Evolutionary conservation across 2,888 invertebrate genomes (phyloP).

Genomic region (Philopedon plagiatum): DNA sequence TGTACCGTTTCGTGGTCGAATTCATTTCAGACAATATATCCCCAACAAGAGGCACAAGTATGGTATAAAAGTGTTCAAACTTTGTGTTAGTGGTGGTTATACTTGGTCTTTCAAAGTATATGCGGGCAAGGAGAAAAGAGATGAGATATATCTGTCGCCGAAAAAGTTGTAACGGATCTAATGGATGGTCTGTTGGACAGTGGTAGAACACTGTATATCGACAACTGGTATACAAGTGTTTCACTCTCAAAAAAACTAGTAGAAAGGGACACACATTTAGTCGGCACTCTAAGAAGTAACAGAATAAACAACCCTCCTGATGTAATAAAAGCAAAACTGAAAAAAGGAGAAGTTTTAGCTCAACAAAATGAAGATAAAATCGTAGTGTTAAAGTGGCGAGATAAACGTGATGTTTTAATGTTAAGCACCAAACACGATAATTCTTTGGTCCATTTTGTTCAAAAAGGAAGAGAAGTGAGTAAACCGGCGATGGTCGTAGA

Average conservation of each 20-base stretch:
- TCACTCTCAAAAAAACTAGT: too few species aligned
- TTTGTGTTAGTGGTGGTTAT: conserved; percentile 39
- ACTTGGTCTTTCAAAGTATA: conserved; percentile 48
- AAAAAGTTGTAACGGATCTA: conserved; percentile 45
- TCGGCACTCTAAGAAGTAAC: conserved; percentile 35
- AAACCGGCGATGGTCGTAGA: conserved; percentile 25
- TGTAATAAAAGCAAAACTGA: conserved; percentile 32
- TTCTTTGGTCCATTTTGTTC: not conserved
- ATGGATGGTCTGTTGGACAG: too few species aligned
- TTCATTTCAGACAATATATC: conserved; percentile 25
- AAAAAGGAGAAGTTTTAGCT: conserved; percentile 22
- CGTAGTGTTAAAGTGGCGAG: conserved; percentile 31
- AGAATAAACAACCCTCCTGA: conserved; percentile 19
- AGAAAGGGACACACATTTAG: conserved; percentile 31
- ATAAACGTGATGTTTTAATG: conserved; percentile 39
- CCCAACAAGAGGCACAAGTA: too few species aligned
- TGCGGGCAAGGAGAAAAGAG: conserved; percentile 40
- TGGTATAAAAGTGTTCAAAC: conserved; percentile 50
- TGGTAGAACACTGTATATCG: too few species aligned
- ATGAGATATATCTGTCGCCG: conserved; percentile 40
- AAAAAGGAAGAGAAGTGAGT: conserved; percentile 19
- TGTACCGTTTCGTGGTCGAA: conserved; percentile 48
- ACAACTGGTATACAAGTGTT: conserved; percentile 40
- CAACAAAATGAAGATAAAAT: conserved; percentile 33
- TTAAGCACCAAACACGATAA: conserved; percentile 41